Percentiles rank a stretch among this genome's conserved stretches.
Conservation (phyloP, 2,888 invertebrate species). For the Cecidostiba fungosa region DNA sequence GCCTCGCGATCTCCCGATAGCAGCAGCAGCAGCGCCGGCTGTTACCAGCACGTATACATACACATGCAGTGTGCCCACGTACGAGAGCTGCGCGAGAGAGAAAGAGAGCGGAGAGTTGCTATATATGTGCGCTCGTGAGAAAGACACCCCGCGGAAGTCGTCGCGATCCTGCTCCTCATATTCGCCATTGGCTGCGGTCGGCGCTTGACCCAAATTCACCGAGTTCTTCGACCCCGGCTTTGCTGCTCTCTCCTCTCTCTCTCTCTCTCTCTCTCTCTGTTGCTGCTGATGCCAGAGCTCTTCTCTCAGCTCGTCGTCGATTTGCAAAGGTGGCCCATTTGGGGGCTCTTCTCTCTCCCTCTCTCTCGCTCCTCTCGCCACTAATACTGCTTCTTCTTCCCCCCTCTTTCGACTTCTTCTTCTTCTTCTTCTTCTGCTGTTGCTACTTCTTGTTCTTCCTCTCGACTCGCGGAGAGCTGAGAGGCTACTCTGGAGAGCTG, state of each 20-base stretch:
- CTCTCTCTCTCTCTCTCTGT: conserved; percentile 8
- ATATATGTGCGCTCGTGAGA: conserved; percentile 54
- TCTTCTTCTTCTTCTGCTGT: background rate
- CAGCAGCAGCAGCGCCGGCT: conserved; percentile 37
- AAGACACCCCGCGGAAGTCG: conserved; percentile 64
- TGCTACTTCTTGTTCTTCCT: conserved; percentile 9
- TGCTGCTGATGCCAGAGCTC: conserved; percentile 18
- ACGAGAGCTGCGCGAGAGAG: conserved; percentile 3
- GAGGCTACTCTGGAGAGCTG: background rate
- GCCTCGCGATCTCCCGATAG: conserved; percentile 44
- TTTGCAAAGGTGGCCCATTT: conserved; percentile 59
- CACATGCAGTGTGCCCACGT: conserved; percentile 1
- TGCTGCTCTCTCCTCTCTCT: background rate
- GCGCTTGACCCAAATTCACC: conserved; percentile 63
- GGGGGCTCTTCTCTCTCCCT: conserved; percentile 36
- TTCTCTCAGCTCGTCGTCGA: conserved; percentile 39
- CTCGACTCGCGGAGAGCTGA: background rate
- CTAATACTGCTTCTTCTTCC: conserved; percentile 4
- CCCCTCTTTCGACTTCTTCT: conserved; percentile 27
- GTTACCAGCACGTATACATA: background rate
- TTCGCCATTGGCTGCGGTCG: conserved; percentile 61
- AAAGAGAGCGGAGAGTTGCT: conserved; percentile 27
- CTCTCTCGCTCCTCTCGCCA: conserved; percentile 66
- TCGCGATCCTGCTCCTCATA: conserved; percentile 60
- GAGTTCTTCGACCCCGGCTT: conserved; percentile 59